phyloP scores from a whole-genome alignment of 2,113 vertebrate genomes.

The Actenoides lindsayi region DNA sequence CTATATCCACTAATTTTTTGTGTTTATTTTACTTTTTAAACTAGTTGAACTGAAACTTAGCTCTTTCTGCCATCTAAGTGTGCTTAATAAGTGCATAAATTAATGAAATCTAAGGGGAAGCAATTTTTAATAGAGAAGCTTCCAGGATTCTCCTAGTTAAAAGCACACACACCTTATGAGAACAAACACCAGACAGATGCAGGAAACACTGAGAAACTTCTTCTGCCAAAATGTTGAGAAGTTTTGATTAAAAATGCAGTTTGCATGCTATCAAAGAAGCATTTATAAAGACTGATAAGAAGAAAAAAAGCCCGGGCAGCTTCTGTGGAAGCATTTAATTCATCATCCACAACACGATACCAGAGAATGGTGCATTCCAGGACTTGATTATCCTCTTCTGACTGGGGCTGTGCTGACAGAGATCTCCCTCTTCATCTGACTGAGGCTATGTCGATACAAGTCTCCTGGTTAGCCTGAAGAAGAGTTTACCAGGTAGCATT shows the following conservation, averaged over 20 bases:
- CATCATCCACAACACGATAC: not conserved
- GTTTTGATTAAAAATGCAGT: not conserved
- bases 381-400: not conserved
- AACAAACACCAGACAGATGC: not conserved
- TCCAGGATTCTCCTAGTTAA: not conserved
- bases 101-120: not conserved
- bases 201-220: not conserved
- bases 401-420: not conserved
- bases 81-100: not conserved
- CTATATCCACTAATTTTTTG: not conserved
- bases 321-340: not conserved
- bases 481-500: not conserved
- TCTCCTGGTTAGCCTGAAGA: not conserved
- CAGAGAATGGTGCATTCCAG: not conserved
- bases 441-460: not conserved
- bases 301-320: not conserved
- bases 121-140: not conserved
- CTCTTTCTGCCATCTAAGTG: not conserved
- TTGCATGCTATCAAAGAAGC: not conserved
- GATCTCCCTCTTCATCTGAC: not conserved
- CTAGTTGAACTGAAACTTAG: not conserved
- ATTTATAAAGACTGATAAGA: not conserved
- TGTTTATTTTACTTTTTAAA: not conserved
- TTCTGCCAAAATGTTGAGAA: not conserved
- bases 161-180: not conserved